phyloP scores from a whole-genome alignment of 2,888 invertebrate species.

The Dasypolia templi region DNA sequence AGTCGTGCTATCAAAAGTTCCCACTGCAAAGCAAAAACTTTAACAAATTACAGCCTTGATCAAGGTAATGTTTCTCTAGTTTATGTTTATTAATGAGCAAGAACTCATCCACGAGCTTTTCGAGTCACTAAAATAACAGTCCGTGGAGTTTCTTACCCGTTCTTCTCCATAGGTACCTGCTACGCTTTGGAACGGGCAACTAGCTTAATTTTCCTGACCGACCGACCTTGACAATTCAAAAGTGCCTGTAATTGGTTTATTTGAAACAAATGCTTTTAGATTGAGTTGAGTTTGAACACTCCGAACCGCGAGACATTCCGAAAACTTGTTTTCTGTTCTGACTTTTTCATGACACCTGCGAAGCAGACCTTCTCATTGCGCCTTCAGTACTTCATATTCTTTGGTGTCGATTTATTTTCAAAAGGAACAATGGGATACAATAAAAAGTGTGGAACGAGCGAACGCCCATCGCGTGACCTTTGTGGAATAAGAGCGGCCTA shows the following conservation, averaged over 20 bases:
- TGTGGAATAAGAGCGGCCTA: conserved; percentile 56
- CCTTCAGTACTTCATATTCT: conserved; percentile 35
- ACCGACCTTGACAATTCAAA: no score
- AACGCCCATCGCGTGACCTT: conserved; percentile 69
- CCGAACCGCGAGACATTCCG: neutral
- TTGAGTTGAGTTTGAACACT: no score
- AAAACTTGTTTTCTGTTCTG: neutral
- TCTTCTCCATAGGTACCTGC: no score
- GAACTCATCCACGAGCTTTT: neutral
- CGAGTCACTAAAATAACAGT: conserved; percentile 13
- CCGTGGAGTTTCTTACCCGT: no score
- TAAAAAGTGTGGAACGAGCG: conserved; percentile 69
- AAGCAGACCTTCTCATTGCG: conserved; percentile 32
- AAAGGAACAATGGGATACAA: conserved; percentile 71
- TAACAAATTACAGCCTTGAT: neutral
- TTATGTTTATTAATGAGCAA: neutral
- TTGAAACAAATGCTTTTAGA: no score
- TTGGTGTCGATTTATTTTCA: conserved; percentile 67
- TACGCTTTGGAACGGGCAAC: no score
- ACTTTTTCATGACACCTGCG: conserved; percentile 28
- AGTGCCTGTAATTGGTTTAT: no score
- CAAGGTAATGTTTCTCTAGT: neutral
- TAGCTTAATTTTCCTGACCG: no score
- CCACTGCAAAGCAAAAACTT: neutral
- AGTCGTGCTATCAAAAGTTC: neutral